Base-by-base conservation (phyloP, 2,888 invertebrate genomes). In the Cynaeus angustus region DNA sequence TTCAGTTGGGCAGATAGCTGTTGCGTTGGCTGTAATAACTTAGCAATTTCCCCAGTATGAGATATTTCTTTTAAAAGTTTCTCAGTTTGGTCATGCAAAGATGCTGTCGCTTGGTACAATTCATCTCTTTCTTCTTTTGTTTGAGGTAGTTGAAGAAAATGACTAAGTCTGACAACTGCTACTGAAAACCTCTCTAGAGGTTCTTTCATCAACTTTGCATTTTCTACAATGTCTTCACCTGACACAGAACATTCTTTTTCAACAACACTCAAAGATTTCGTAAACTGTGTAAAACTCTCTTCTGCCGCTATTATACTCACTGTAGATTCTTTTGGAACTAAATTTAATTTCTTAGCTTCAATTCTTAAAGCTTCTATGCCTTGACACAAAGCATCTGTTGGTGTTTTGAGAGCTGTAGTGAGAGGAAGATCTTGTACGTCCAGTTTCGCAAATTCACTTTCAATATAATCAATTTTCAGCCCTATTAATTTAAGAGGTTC, bases 401-500 rank as follows among this genome's bases (percentile, higher is more conserved):
- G 45, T 26, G 28, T 5, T 10, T 6, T 16, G 8, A 50, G 45
- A 10, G 9, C 9, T 14, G 37, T 28, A 5, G 41, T 10, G 5
- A 48, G 13, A 5, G 66, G 50, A 33, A 66, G 38, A 7, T 48
- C 37, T 10, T 41, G 6, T 10, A 45, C 9, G 30, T 66, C 59
- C 3, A 13, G 1, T 61, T 61, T 70, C n/a, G 21, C 26, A 5
- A 66, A 33, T 52, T 65, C 56, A 45, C 62, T 61, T 12, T 65
- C 46, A 43, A 76, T 62, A 26, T 66, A 68, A 45, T 72, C 71
- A 10, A 77, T 72, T 66, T 75, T 74, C 48, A 75, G 13, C 26
- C 28, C 30, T 4, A 77, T 48, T 14, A 75, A 55, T 66, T 77
- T 76, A 9, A 77, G 13, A 41, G 77, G 70, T 43, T 77, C 75